Percentiles rank a stretch among this genome's conserved stretches.
phyloP scores from a whole-genome alignment of 2,797 vertebrate genomes.

The Malurus leucopterus region DNA sequence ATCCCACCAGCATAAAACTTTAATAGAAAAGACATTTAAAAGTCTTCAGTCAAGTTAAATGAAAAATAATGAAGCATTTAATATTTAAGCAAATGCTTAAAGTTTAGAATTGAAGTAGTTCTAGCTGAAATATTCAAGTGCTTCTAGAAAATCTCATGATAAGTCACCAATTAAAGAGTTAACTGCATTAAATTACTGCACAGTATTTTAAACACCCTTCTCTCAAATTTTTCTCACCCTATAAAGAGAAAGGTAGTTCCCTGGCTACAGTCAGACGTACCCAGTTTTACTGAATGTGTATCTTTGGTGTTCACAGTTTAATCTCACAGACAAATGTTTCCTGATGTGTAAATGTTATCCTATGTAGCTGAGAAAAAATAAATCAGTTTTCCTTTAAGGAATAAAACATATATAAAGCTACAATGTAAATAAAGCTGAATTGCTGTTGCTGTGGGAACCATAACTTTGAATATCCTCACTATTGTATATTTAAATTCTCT shows the following conservation, averaged over 20 bases:
- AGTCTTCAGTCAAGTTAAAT: not conserved
- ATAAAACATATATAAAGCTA: conserved; percentile 27
- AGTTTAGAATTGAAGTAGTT: not conserved
- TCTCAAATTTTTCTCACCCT: not conserved
- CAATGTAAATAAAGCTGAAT: conserved; percentile 12
- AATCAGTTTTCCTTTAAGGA: conserved; percentile 30
- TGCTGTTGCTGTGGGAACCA: conserved; percentile 58
- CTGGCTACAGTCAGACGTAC: not conserved
- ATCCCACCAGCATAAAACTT: not conserved
- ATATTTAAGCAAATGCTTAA: not conserved
- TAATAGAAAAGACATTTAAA: not conserved
- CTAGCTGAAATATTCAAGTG: not conserved
- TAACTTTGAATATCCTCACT: conserved; percentile 56
- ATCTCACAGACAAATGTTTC: not conserved
- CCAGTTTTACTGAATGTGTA: not conserved
- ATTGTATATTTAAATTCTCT: conserved; percentile 59
- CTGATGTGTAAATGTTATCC: not conserved
- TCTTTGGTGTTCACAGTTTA: not conserved
- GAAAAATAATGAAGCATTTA: not conserved
- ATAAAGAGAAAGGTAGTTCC: not conserved
- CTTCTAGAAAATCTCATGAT: not conserved
- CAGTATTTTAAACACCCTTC: not conserved
- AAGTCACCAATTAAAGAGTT: not conserved
- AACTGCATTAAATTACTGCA: not conserved
- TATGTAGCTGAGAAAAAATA: not conserved